Percentiles rank a stretch among this genome's conserved stretches.
Conservation (phyloP, 2,113 vertebrate genomes). For the Myotis lucifugus region DNA sequence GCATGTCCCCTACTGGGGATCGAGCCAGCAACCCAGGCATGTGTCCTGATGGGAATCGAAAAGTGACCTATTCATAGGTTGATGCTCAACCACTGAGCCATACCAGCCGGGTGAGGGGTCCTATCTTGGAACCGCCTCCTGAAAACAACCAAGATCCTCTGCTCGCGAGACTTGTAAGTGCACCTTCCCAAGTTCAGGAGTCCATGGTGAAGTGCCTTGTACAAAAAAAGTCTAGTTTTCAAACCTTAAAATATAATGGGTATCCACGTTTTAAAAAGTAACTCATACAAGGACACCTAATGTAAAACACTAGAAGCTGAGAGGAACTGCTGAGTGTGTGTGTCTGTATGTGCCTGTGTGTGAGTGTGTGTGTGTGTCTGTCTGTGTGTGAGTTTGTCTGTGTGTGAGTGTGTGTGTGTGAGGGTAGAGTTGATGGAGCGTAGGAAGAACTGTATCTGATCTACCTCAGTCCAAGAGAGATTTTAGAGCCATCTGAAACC, state of each 20-base stretch:
- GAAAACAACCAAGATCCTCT: neutral
- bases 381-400: no score
- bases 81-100: no score
- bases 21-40: no score
- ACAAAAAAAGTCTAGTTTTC: neutral
- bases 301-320: neutral
- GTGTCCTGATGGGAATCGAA: no score
- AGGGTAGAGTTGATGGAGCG: neutral
- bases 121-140: neutral
- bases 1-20: no score
- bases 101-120: neutral
- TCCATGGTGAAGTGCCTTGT: neutral
- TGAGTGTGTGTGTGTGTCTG: neutral
- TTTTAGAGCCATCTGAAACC: neutral
- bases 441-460: neutral
- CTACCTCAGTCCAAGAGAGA: neutral
- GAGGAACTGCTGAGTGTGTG: no score
- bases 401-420: no score
- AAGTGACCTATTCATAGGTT: no score
- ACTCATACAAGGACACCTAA: neutral
- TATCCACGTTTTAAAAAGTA: neutral
- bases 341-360: fast-evolving
- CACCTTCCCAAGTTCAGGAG: neutral
- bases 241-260: neutral
- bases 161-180: neutral